Base-by-base conservation (phyloP, 2,797 vertebrate genomes). In the Chelon labrosus region DNA sequence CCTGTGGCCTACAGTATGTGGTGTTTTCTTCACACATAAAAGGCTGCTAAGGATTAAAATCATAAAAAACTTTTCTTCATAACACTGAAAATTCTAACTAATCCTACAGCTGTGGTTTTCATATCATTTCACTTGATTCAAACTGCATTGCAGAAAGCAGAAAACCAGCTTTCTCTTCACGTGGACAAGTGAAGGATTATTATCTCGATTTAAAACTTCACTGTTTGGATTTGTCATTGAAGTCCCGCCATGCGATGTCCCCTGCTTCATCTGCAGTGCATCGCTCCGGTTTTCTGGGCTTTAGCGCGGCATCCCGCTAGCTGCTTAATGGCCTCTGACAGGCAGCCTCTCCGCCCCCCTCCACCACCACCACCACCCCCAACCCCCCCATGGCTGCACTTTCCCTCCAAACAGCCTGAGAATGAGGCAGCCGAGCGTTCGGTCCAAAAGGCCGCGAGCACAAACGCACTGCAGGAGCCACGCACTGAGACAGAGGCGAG, bases 291-390 rank as follows among this genome's bases (percentile, higher is more conserved):
- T 60, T 59, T 62, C 79, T 67, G 74, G 69, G 53, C 78, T 77
- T 11, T 65, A 80, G 53, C 67, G 60, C 68, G 75, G 73, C 54
- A 7, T 80, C 76, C 86, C 25, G 64, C 73, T 70, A 52, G 76
- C 80, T 80, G 76, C 83, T 44, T 84, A 88, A 87, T 86, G 86
- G 85, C 83, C 83, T 77, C 82, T 84, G 85, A 85, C 85, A 87
- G 76, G 10, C 84, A 56, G 37, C 12, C 63, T 31, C 37, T 7
- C 11, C 12, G 25, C 42, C 17, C 53, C 0, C 31, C 44, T 2
- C 42, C 42, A 46, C 14, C 70, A 3, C n/a, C 9, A 22, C 20
- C 46, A 1, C 31, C 25, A 27, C n/a, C n/a, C 7, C 59, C 25
- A 38, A 3, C 19, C 73, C 72, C 46, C 70, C 64, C 0, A 13